phyloP scores from a whole-genome alignment of 2,113 vertebrate species.

The Brienomyrus brachyistius region DNA sequence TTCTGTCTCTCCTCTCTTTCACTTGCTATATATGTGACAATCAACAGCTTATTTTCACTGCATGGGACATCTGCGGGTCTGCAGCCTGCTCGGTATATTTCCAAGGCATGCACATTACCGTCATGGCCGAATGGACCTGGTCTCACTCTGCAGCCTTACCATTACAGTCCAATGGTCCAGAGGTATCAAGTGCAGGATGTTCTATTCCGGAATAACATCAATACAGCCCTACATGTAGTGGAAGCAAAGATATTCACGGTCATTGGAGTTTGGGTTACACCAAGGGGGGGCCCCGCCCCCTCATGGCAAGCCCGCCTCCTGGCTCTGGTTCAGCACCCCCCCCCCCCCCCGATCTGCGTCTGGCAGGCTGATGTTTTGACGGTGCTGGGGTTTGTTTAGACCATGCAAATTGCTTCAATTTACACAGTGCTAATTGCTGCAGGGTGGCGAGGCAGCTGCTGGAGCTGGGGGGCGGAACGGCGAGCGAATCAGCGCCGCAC shows the following conservation, averaged over 20 bases:
- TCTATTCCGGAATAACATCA: background rate
- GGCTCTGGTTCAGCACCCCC: background rate
- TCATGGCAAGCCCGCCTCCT: background rate
- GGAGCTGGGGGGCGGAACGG: slow-evolving; percentile 15
- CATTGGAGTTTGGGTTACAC: background rate
- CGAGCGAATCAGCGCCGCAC: background rate
- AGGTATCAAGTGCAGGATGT: background rate
- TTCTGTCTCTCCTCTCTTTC: background rate
- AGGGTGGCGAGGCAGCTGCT: slow-evolving; percentile 19
- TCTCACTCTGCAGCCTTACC: background rate
- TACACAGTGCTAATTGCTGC: slow-evolving; percentile 42
- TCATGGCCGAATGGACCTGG: background rate
- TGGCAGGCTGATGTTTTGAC: slow-evolving; percentile 26
- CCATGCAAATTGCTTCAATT: slow-evolving; percentile 38
- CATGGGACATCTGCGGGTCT: background rate
- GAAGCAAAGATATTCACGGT: background rate
- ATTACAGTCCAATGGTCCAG: background rate
- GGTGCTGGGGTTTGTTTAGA: slow-evolving; percentile 29
- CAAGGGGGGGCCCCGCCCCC: background rate
- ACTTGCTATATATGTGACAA: background rate
- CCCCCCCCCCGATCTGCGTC: background rate
- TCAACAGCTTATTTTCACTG: background rate
- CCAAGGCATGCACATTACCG: background rate
- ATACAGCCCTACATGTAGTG: background rate
- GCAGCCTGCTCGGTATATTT: background rate